phyloP scores from a whole-genome alignment of 1,140 invertebrate species.

The Lucilia sericata region DNA sequence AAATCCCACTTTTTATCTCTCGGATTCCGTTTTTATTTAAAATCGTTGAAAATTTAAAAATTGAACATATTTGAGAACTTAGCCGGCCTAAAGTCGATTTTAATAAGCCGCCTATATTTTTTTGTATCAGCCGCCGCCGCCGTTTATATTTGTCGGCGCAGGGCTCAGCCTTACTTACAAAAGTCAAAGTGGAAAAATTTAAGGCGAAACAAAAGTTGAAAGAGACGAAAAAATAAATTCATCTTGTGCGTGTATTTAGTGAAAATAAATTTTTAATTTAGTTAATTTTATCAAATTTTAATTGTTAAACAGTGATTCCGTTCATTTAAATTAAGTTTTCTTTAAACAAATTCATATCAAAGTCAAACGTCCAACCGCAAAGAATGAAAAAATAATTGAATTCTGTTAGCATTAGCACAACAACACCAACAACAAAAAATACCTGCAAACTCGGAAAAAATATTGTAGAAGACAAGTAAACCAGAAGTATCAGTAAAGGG shows the following conservation, averaged over 20 bases:
- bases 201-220: conserved; percentile 11
- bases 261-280: conserved; percentile 42
- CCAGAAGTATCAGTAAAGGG: conserved; percentile 31
- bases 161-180: background rate
- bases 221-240: conserved; percentile 31
- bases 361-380: conserved; percentile 30
- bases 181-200: conserved; percentile 18
- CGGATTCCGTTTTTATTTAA: too few relatives aligned
- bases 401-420: conserved; percentile 38
- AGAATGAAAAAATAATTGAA: conserved; percentile 11
- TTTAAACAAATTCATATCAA: conserved; percentile 41
- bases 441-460: conserved; percentile 38
- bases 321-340: conserved; percentile 41
- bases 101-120: too few relatives aligned
- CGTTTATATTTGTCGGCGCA: too few relatives aligned
- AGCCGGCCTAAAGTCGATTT: too few relatives aligned
- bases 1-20: too few relatives aligned
- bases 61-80: too few relatives aligned
- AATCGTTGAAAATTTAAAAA: too few relatives aligned
- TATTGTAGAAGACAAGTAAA: conserved; percentile 29
- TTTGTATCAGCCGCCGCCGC: too few relatives aligned
- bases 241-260: conserved; percentile 39
- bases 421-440: conserved; percentile 32
- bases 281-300: conserved; percentile 30
- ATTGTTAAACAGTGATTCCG: conserved; percentile 40